Conservation (phyloP, 2,888 invertebrate species). For the Liodrosophila aerea region DNA sequence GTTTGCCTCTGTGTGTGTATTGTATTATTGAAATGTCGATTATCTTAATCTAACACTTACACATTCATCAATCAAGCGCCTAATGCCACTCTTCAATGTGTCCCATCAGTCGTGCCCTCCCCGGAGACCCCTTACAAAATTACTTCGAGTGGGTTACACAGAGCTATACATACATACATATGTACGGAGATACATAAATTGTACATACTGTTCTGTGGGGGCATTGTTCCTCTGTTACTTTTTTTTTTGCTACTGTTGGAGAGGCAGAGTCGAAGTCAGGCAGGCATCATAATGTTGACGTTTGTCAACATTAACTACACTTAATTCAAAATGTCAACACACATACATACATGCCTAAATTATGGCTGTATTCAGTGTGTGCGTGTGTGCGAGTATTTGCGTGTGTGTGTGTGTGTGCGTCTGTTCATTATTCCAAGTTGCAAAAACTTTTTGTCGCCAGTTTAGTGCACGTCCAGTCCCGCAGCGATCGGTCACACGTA, state of each 20-base stretch:
- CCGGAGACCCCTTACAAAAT: slow-evolving; percentile 22
- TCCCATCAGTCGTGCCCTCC: slow-evolving; percentile 17
- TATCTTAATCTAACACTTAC: slow-evolving; percentile 73
- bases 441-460: slow-evolving; percentile 41
- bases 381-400: background rate
- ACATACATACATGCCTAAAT: slow-evolving; percentile 30
- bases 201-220: background rate
- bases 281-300: slow-evolving; percentile 62
- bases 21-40: slow-evolving; percentile 75
- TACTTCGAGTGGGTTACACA: slow-evolving; percentile 42
- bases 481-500: slow-evolving; percentile 50
- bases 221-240: slow-evolving; percentile 23
- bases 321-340: slow-evolving; percentile 77
- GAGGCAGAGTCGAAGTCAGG: slow-evolving; percentile 7
- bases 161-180: too few species aligned
- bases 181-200: background rate
- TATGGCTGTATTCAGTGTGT: slow-evolving; percentile 10
- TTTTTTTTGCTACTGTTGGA: slow-evolving; percentile 12
- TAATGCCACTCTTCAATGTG: slow-evolving; percentile 59
- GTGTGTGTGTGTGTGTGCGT: slow-evolving; percentile 15
- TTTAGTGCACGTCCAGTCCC: slow-evolving; percentile 40
- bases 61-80: slow-evolving; percentile 72
- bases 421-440: slow-evolving; percentile 42
- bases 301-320: slow-evolving; percentile 79
- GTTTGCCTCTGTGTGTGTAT: slow-evolving; percentile 28